A percentile compares a stretch with the other conserved stretches of the same genome.
Conservation (phyloP, 2,113 vertebrate species). For the Antechinus flavipes region DNA sequence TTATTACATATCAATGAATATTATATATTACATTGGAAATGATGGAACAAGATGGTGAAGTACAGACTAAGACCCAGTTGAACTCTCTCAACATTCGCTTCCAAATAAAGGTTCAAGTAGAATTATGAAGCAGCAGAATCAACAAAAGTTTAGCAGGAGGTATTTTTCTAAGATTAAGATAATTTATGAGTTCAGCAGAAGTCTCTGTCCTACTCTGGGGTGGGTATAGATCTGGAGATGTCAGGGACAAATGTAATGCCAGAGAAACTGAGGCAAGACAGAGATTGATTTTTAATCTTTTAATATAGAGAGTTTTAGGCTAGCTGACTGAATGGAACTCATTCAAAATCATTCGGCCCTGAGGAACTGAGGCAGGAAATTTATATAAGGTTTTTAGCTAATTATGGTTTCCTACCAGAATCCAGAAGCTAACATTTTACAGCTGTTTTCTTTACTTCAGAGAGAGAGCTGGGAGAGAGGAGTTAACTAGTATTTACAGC, state of each 20-base stretch:
- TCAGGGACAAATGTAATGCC: background rate
- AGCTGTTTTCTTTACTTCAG: too few relatives aligned
- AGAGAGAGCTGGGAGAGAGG: too few relatives aligned
- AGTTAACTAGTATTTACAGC: too few relatives aligned
- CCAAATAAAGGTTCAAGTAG: background rate
- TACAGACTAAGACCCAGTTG: background rate
- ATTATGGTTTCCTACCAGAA: too few relatives aligned
- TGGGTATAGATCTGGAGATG: background rate
- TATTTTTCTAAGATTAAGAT: background rate
- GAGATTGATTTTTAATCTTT: too few relatives aligned
- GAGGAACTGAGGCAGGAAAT: too few relatives aligned
- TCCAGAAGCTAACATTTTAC: too few relatives aligned
- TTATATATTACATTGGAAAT: background rate
- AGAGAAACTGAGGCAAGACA: too few relatives aligned
- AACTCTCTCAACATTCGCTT: background rate
- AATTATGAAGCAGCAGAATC: background rate
- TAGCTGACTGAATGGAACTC: too few relatives aligned
- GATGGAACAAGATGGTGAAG: background rate
- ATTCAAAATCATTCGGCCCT: too few relatives aligned
- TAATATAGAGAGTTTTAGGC: too few relatives aligned
- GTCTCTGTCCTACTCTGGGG: rapidly evolving
- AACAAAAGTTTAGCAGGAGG: background rate
- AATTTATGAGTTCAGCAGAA: background rate
- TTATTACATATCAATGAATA: background rate
- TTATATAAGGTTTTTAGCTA: too few relatives aligned